Evolutionary conservation across 2,113 vertebrate species (phyloP).

Genomic region (Struthio camelus): DNA sequence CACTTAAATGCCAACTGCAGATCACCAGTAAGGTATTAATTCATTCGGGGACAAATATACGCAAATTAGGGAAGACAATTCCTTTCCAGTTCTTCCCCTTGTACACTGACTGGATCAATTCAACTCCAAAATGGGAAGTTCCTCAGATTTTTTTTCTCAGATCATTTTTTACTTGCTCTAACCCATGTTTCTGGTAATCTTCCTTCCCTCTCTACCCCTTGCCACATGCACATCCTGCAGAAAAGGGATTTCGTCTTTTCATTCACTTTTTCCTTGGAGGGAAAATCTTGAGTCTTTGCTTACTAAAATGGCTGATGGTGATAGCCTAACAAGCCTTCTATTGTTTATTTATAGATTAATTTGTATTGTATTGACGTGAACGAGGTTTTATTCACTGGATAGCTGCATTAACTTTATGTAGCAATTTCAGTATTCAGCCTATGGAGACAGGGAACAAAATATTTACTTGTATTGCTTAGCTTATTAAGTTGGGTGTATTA

Average conservation of each 20-base stretch:
- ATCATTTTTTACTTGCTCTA: not conserved
- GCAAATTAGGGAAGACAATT: constrained; percentile 1
- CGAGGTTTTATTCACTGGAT: not conserved
- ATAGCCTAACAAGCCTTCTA: not conserved
- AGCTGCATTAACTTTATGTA: not conserved
- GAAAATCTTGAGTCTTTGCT: not conserved
- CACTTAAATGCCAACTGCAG: constrained; percentile 47
- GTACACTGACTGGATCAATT: not conserved
- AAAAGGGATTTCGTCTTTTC: not conserved
- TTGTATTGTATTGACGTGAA: not conserved
- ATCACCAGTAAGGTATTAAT: constrained; percentile 52
- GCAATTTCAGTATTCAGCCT: not conserved
- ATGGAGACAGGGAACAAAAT: not conserved
- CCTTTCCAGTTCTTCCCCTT: not conserved
- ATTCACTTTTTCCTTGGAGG: not conserved
- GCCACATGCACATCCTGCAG: not conserved
- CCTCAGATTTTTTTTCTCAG: not conserved
- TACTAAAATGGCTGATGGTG: not conserved
- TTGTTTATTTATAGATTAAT: not conserved
- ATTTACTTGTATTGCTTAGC: not conserved
- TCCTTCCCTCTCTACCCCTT: not conserved
- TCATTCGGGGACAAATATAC: constrained; percentile 35
- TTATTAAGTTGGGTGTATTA: too few species aligned
- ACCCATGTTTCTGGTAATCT: not conserved
- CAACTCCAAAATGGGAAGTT: not conserved